Base-by-base conservation (phyloP, 1,140 invertebrate genomes). In the Drosophila bipectinata region DNA sequence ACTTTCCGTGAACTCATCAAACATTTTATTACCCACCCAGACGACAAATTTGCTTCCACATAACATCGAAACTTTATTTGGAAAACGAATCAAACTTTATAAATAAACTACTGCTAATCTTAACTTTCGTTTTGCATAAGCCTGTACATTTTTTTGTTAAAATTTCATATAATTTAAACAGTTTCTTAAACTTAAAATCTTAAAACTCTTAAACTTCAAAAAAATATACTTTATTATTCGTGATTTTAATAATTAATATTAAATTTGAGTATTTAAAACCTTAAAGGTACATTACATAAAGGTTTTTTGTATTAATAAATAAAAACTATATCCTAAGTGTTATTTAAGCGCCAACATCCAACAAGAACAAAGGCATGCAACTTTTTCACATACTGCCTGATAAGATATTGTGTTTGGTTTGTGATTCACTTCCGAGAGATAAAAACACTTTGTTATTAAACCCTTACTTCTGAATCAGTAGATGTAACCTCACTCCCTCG, bases 21-120 rank as follows among this genome's bases (percentile, higher is more conserved):
- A 56, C 5, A 69, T 56, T 69, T 69, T 69, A 69, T 68, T 68
- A 47, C 41, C 41, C 9, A 44, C 12, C 54, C 61, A 57, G 7
- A 24, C 21, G 52, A 39, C 14, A 56, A 54, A 21, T 52, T 62
- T 55, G 44, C 37, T 61, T 73, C 18, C 53, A 24, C 32, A 56
- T 18, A 24, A 21, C 5, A 53, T 53, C 6, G 4, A 24, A 45
- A 21, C 8, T 37, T 37, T 12, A 37, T 37, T 37, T 3, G 4
- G 28, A 24, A 48, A 14, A 52, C 26, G 21, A 51, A 67, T 37
- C 10, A 44, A 44, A 12, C 41, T 44, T 28, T 28, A 28, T 28
- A 28, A 28, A 7, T 7, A 28, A 28, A 28, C 6, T 28, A 28
- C 26, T 28, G 26, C 4, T 6, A 28, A 28, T 28, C 26, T 28